Base-by-base conservation (phyloP, 2,797 vertebrate species). In the Takifugu ocellatus region DNA sequence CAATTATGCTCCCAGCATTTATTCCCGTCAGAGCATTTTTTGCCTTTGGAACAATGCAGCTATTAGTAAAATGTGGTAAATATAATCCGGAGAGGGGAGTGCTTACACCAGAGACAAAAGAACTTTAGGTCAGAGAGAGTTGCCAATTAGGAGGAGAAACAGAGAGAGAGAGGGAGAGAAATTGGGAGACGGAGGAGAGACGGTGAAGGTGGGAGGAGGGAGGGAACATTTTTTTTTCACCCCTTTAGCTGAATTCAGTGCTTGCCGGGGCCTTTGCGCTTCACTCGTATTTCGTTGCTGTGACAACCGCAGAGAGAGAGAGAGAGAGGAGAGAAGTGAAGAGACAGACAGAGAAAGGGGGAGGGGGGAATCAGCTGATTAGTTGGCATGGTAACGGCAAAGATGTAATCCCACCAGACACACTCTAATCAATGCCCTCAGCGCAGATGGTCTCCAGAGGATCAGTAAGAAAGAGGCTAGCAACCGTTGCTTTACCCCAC, bases 371-470 rank as follows among this genome's bases (percentile, higher is more conserved):
- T 96, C 97, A 98, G 96, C 96, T 98, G 97, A 98, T 98, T 98
- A 97, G 96, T 98, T 96, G 97, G 94, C 96, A 99, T 98, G 94
- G 96, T 94, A 99, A 99, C 96, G 93, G 94, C 94, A 97, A 96
- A 98, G 94, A 97, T 97, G 96, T 98, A 98, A 99, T 98, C 95
- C 97, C 95, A 93, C 92, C 94, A 98, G 96, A 97, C 94, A 94
- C 92, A 94, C 94, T 98, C 96, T 98, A 99, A 99, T 99, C 96
- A 99, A 98, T 98, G 96, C 95, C 95, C 95, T 94, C 94, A 95
- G 95, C 94, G 92, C 97, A 98, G 95, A 97, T 95, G 94, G 93
- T 96, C 96, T 95, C 95, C 86, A 84, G 95, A 96, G 96, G 94
- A 97, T 97, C 96, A 96, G 94, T 94, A 94, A 95, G 93, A 96